These are phyloP conservation scores for Stercorarius parasiticus DNA, from an alignment of 2,113 vertebrate species.

Conservation along the genomic window DNA sequence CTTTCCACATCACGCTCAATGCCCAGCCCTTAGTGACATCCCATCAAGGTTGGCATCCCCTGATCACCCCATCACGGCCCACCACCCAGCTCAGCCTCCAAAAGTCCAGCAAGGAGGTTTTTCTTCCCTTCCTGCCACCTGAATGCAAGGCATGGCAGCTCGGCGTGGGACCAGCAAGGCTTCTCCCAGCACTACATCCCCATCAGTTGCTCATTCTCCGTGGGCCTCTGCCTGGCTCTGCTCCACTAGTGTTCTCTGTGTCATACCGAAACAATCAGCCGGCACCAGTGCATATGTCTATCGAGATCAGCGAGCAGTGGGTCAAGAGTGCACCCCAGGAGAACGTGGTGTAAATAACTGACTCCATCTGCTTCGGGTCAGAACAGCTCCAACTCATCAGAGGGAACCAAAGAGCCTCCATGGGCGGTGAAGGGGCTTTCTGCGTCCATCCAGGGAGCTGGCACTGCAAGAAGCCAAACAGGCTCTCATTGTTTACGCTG, in stretches of 20 bases:
- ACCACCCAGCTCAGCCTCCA: background rate
- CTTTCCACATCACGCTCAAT: background rate
- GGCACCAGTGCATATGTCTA: conserved; percentile 6
- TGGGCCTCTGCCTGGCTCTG: conserved; percentile 36
- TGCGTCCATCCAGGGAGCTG: background rate
- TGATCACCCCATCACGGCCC: background rate
- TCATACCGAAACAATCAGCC: conserved; percentile 48
- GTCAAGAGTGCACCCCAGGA: conserved; percentile 52
- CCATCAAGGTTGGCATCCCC: background rate
- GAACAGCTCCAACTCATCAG: conserved; percentile 50
- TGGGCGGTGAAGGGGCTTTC: background rate
- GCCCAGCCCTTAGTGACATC: background rate
- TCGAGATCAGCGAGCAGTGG: background rate
- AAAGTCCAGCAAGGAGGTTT: background rate
- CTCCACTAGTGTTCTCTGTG: conserved; percentile 32
- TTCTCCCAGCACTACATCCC: background rate
- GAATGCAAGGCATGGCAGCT: background rate
- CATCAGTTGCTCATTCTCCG: background rate
- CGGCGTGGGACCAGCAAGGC: background rate
- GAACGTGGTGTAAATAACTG: conserved; percentile 50
- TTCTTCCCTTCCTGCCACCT: background rate
- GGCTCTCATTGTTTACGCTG: conserved; percentile 32
- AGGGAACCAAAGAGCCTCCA: background rate
- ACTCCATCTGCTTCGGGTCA: conserved; percentile 56
- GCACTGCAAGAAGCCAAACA: conserved; percentile 45